Evolutionary conservation across 2,888 invertebrate species (phyloP), one percentile per base, ranked within the genome.

Genomic region (Allolobophora icterica): DNA sequence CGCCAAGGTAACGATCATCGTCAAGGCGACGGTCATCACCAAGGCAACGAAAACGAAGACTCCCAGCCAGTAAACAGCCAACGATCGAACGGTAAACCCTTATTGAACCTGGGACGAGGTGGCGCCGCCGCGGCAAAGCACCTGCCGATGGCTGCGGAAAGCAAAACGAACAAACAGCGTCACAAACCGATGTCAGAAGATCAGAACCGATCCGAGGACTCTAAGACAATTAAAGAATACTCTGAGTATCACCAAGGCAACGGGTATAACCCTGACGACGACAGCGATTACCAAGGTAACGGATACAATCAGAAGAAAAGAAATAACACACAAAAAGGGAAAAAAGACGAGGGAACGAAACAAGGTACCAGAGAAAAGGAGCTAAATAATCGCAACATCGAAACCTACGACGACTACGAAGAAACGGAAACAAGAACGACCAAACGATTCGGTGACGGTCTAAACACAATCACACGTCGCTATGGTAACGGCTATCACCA

Each of bases 401-500:
- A 71, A 17, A 30, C 0, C 71, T 71, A 71, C 71, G 71, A n/a
- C 8, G 30, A 71, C n/a, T n/a, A 71, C 8, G 71, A 71, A 71
- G 71, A 71, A 71, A n/a, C 71, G n/a, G n/a, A 71, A 71, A 30
- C n/a, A 0, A n/a, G n/a, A 71, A n/a, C 11, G n/a, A 71, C 6
- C 8, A 71, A 71, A 8, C 71, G 71, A 71, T n/a, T n/a, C 30
- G 71, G n/a, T n/a, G n/a, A 71, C 71, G 71, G 71, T 71, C 30
- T 1, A 71, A 71, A 8, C 71, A 71, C 71, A 8, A 30, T 30
- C 11, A 13, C 6, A 0, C 15, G 24, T 87, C 87, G 87, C 34
- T 35, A 87, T 87, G 87, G 87, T 17, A 87, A 87, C 19, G n/a
- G 38, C 87, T 21, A 87, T 87, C 87, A 35, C 87, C 87, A 87